These are phyloP conservation scores for Parnassius mnemosyne DNA, from an alignment of 2,888 invertebrate genomes.

Conservation along the genomic window DNA sequence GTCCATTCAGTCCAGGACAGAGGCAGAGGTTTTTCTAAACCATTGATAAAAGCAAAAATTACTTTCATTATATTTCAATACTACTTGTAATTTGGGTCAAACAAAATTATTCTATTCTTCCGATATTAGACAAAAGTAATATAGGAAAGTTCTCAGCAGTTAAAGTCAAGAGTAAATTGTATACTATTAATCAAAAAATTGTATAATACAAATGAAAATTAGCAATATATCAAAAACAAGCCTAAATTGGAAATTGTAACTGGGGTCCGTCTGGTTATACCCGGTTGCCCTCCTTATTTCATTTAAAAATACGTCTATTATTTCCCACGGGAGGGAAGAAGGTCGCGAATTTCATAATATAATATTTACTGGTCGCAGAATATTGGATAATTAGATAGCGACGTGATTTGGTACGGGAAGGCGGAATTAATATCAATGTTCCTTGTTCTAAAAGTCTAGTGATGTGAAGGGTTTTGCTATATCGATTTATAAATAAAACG, in stretches of 20 bases:
- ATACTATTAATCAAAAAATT: too few relatives aligned
- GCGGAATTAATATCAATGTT: conserved; percentile 79
- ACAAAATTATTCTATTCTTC: too few relatives aligned
- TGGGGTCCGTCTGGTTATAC: conserved; percentile 31
- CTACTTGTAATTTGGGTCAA: too few relatives aligned
- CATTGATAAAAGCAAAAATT: too few relatives aligned
- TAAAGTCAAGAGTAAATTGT: too few relatives aligned
- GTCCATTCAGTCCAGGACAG: too few relatives aligned
- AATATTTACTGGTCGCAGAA: conserved; percentile 70
- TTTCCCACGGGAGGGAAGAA: conserved; percentile 66
- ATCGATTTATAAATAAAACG: conserved; percentile 28
- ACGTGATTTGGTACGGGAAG: conserved; percentile 75
- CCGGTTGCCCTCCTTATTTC: conserved; percentile 55
- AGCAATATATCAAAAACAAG: conserved; percentile 21
- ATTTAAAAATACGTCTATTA: conserved; percentile 71
- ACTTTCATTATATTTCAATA: too few relatives aligned
- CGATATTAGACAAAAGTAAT: too few relatives aligned
- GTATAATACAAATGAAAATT: conserved; percentile 25
- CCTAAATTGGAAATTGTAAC: conserved; percentile 38
- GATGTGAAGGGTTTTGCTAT: conserved; percentile 34
- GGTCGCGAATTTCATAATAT: conserved; percentile 75
- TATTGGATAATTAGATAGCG: conserved; percentile 76
- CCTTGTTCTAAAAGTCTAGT: conserved; percentile 57
- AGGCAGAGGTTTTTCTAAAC: too few relatives aligned
- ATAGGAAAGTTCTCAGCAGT: too few relatives aligned